A percentile compares a stretch with the other conserved stretches of the same genome.
These are phyloP conservation scores for Carposina sasakii DNA, from an alignment of 1,140 invertebrate species.

Conservation along the genomic window DNA sequence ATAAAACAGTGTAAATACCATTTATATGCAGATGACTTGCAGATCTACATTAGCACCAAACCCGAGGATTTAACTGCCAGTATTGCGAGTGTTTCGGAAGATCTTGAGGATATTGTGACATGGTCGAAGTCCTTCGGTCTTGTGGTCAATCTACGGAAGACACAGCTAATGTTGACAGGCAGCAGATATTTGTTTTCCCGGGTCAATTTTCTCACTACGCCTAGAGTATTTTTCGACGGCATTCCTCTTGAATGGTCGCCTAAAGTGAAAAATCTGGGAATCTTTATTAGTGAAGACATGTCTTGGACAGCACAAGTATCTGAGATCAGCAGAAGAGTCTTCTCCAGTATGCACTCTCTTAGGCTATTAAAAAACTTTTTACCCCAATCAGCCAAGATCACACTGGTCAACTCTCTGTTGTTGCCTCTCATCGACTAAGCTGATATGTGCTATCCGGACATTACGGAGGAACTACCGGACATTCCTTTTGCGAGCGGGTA, in stretches of 20 bases:
- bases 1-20: not conserved
- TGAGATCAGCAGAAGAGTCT: not conserved
- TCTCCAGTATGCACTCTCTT: not conserved
- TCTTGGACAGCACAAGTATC: conserved; percentile 1
- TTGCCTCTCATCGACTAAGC: conserved; percentile 17
- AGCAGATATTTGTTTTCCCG: not conserved
- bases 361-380: not conserved
- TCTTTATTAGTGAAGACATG: not conserved
- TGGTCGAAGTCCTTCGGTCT: not conserved
- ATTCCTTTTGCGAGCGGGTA: too few species aligned
- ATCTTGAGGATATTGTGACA: not conserved
- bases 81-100: not conserved
- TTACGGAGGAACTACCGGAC: conserved; percentile 5
- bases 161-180: not conserved
- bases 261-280: not conserved
- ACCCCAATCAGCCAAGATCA: not conserved
- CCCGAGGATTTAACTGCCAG: not conserved
- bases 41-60: not conserved
- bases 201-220: not conserved
- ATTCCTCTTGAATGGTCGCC: not conserved
- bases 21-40: conserved; percentile 1
- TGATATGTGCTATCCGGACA: conserved; percentile 11
- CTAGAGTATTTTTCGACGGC: not conserved
- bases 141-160: not conserved
- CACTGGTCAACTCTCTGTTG: conserved; percentile 8